A percentile compares a stretch with the other conserved stretches of the same genome.
phyloP scores from a whole-genome alignment of 2,113 vertebrate genomes.

The Dipodomys stephensi region DNA sequence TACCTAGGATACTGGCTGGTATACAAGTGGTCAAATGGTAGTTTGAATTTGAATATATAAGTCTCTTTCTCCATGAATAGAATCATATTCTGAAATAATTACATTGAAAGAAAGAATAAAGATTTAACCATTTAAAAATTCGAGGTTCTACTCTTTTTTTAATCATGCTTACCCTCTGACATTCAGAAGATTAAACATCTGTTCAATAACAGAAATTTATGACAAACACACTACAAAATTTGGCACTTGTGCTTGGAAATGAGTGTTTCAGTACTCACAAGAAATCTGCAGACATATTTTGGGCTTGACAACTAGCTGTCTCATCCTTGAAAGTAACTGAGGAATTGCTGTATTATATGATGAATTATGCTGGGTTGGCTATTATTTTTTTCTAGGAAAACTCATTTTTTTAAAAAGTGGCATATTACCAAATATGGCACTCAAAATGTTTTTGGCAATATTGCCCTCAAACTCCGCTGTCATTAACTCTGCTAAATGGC shows the following conservation, averaged over 20 bases:
- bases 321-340: constrained; percentile 37
- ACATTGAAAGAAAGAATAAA: neutral
- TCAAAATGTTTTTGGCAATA: neutral
- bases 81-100: constrained; percentile 17
- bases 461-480: neutral
- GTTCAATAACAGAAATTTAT: constrained; percentile 32
- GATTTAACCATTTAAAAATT: neutral
- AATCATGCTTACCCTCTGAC: neutral
- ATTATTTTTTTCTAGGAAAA: constrained; percentile 53
- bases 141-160: neutral
- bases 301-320: constrained; percentile 25
- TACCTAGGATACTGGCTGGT: neutral
- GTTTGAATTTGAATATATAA: neutral
- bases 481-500: neutral
- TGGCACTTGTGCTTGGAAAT: constrained; percentile 19
- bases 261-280: neutral
- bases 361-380: constrained; percentile 11
- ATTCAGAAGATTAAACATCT: constrained; percentile 11
- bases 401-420: constrained; percentile 15
- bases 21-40: neutral
- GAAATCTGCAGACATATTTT: constrained; percentile 29
- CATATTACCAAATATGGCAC: constrained; percentile 39
- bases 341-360: constrained; percentile 27
- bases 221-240: constrained; percentile 10
- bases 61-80: neutral